A percentile compares a stretch with the other conserved stretches of the same genome.
Conservation (phyloP, 1,140 invertebrate genomes). For the Drosophila yakuba region DNA sequence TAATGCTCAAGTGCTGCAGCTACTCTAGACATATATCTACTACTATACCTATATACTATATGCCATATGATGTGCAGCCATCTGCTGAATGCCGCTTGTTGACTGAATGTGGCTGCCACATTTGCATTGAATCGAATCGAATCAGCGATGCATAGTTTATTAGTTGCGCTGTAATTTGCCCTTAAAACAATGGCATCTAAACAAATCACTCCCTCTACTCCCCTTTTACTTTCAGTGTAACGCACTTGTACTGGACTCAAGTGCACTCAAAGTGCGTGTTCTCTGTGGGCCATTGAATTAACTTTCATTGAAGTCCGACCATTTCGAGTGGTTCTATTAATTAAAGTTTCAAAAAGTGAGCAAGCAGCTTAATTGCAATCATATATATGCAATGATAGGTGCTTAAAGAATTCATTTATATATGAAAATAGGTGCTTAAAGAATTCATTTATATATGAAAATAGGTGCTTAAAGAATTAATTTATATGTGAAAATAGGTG, state of each 20-base stretch:
- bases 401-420: no score
- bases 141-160: conserved; percentile 60
- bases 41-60: conserved; percentile 25
- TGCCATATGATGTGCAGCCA: conserved; percentile 15
- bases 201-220: no score
- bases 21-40: conserved; percentile 6
- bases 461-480: no score
- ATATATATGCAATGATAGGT: not conserved
- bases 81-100: conserved; percentile 3
- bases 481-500: no score
- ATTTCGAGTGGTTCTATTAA: conserved; percentile 10
- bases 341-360: conserved; percentile 8
- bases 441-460: no score
- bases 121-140: conserved; percentile 38
- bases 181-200: conserved; percentile 15
- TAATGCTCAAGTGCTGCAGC: conserved; percentile 38
- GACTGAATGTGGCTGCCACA: not conserved
- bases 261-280: conserved; percentile 13
- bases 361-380: not conserved
- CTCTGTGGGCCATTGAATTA: conserved; percentile 2
- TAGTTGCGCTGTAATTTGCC: conserved; percentile 43
- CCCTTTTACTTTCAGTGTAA: conserved; percentile 8
- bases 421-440: no score
- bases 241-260: conserved; percentile 9
- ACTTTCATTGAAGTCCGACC: not conserved